These are phyloP conservation scores for Laterallus jamaicensis DNA, from an alignment of 2,113 vertebrate species.

Conservation along the genomic window DNA sequence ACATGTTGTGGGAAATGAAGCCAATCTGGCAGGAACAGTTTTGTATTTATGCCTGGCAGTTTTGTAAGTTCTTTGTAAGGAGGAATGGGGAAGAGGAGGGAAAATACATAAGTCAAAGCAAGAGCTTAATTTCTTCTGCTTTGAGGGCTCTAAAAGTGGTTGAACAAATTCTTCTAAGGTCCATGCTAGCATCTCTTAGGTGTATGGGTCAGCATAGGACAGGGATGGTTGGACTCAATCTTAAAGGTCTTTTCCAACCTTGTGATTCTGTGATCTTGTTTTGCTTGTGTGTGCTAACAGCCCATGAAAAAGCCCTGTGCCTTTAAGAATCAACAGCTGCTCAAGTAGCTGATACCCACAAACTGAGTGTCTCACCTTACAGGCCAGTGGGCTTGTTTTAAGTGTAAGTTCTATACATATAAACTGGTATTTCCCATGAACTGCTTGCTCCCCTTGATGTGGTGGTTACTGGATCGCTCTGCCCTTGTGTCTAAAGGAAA, in stretches of 20 bases:
- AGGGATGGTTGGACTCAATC: too few species aligned
- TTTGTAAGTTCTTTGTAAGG: background rate
- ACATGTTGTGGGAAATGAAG: background rate
- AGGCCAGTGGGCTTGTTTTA: background rate
- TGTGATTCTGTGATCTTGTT: background rate
- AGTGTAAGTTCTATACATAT: background rate
- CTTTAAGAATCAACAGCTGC: background rate
- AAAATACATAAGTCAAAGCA: background rate
- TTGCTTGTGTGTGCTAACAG: background rate
- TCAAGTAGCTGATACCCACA: rapidly evolving
- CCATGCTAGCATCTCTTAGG: background rate
- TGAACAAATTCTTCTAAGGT: background rate
- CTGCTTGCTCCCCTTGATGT: background rate
- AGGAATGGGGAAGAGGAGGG: background rate
- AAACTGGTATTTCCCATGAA: background rate
- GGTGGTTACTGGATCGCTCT: background rate
- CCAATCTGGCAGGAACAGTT: background rate
- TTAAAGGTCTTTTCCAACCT: too few species aligned
- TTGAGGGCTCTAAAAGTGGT: background rate
- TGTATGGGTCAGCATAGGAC: too few species aligned
- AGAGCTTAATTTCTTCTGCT: background rate
- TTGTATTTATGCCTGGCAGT: background rate
- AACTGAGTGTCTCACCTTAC: rapidly evolving
- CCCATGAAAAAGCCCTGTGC: background rate
- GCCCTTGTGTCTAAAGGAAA: background rate